These are phyloP conservation scores for Lycorma delicatula DNA, from an alignment of 1,140 invertebrate genomes.

Conservation along the genomic window DNA sequence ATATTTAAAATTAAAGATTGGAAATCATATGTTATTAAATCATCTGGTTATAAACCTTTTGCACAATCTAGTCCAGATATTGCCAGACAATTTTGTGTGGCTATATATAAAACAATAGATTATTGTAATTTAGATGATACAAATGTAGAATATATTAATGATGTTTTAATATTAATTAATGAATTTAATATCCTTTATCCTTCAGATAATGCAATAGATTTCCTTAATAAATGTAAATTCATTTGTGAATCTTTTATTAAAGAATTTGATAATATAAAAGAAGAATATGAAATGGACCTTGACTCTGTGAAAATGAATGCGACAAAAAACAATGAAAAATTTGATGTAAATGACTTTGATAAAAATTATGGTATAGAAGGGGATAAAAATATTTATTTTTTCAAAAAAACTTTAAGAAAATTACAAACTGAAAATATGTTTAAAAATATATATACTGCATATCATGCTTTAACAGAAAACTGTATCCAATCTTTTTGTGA, in stretches of 20 bases:
- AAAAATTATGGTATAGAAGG: constrained; percentile 8
- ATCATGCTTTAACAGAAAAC: not conserved
- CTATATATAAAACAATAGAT: not conserved
- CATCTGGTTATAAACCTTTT: not conserved
- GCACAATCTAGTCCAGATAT: constrained; percentile 5
- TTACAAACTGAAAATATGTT: not conserved
- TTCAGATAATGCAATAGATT: not conserved
- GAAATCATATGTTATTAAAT: not conserved
- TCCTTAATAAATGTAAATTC: constrained; percentile 9
- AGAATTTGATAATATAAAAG: constrained; percentile 8
- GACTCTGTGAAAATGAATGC: not conserved
- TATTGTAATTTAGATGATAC: not conserved
- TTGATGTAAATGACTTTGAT: constrained; percentile 3
- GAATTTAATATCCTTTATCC: constrained; percentile 4
- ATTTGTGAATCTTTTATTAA: constrained; percentile 10
- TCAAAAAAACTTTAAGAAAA: constrained; percentile 7
- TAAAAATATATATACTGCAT: not conserved
- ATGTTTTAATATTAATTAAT: not conserved
- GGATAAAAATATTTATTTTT: constrained; percentile 1
- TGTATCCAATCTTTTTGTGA: not conserved
- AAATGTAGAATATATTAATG: not conserved
- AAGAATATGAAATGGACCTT: constrained; percentile 6
- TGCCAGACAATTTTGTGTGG: constrained; percentile 6
- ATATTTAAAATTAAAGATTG: constrained; percentile 6
- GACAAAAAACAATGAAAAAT: too few relatives aligned